Evolutionary conservation across 2,797 vertebrate genomes (phyloP).

Genomic region (Xerus rutilus): DNA sequence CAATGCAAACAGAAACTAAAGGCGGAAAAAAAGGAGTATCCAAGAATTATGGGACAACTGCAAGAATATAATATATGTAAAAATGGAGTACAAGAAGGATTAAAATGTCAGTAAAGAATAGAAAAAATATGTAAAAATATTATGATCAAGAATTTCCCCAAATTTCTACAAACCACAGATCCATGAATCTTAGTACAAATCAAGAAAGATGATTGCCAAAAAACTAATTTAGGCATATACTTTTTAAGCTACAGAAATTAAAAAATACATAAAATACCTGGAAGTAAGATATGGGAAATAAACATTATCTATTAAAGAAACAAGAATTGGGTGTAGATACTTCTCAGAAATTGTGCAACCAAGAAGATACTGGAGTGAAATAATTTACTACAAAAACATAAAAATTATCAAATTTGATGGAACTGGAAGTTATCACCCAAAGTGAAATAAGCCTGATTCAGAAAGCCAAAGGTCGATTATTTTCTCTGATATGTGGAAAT

Average conservation of each 20-base stretch:
- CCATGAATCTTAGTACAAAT: neutral
- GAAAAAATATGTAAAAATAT: neutral
- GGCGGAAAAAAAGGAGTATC: neutral
- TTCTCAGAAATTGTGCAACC: neutral
- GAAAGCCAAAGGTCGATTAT: too few relatives aligned
- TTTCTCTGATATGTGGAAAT: too few relatives aligned
- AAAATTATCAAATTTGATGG: too few relatives aligned
- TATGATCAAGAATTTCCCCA: neutral
- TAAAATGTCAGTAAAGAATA: neutral
- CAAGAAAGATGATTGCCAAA: neutral
- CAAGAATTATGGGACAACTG: neutral
- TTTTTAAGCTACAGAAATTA: neutral
- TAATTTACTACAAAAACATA: neutral
- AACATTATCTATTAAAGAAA: accelerated
- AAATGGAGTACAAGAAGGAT: neutral
- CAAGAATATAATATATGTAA: neutral
- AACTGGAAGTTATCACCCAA: too few relatives aligned
- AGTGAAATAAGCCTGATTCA: too few relatives aligned
- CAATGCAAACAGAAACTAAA: neutral
- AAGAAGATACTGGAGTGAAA: neutral
- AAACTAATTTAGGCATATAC: neutral
- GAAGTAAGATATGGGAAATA: neutral
- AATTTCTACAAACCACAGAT: neutral
- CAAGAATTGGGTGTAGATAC: neutral
- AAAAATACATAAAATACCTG: neutral